Evolutionary conservation across 2,113 vertebrate genomes (phyloP), one percentile per base, ranked within the genome.

Genomic region (Silurus meridionalis): DNA sequence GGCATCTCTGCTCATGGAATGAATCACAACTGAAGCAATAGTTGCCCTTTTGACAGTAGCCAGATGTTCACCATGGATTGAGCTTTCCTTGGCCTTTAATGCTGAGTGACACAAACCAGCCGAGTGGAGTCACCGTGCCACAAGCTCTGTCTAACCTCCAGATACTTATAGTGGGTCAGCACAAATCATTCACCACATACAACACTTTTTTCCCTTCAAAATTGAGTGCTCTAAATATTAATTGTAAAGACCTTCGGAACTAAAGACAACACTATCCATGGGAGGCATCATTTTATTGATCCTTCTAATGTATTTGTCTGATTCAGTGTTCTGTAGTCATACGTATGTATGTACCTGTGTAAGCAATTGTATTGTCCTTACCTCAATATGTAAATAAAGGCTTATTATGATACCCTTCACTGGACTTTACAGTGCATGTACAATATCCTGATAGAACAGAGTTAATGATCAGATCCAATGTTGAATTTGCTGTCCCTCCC

Each of bases 61-160:
- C 93, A 94, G 94, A 93, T 93, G 66, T 93, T 91, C 92, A 92
- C 90, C 91, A 86, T 84, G 84, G 87, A 93, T 94, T 86, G 86
- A 94, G 90, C 91, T 86, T 84, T 71, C 91, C 89, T 89, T 90
- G 88, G 91, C 92, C 88, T 53, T 91, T 89, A 66, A 85, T 75
- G 87, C 78, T 85, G 84, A 90, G 77, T 90, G 90, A 91, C 88
- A 79, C 60, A 88, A 83, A 82, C 84, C 48, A 88, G 83, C 83
- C 83, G 77, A 87, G 78, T 86, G 23, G 72, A 77, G 67, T 75
- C 77, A 84, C 84, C 69, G 60, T 85, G 69, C 50, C 80, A 88
- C 46, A 77, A 80, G 63, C 19, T 48, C 52, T 60, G 46, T 84
- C 77, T 83, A 86, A 50, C 82, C 58, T 67, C 75, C n/a, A 58